Base-by-base conservation (phyloP, 1,140 invertebrate species). In the Apis laboriosa region DNA sequence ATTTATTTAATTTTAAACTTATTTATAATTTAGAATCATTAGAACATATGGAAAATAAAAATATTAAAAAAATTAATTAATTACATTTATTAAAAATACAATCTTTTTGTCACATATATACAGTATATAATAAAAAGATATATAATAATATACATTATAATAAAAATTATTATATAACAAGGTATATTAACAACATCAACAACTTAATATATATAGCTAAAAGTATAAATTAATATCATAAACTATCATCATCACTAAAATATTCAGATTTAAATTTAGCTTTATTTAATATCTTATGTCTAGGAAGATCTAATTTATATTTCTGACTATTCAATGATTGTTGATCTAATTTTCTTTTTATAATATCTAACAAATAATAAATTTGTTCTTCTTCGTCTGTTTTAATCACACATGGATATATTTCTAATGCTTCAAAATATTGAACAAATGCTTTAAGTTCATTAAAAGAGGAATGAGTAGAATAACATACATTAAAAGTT, bases 401-500 rank as follows among this genome's bases (percentile, higher is more conserved):
- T 56, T 89, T 93, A 90, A 90, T 84, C 9, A 95, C 95, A 89
- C 95, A 95, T 5, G 95, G 92, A 87, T 94, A 90, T 77, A 96
- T 90, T 53, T 93, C 84, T 51, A 91, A 90, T n/a, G 95, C 95
- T 67, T 94, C 90, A 70, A 96, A 93, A 90, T 95, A 95, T 68
- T 93, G 79, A 51, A 96, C 85, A 86, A 96, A 95, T 58, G 92
- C 92, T 61, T 90, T 90, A 3, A 96, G 88, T 92, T 96, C 96
- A 49, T 93, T 86, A 68, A 94, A 94, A 61, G 96, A 96, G 43
- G 95, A 95, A 89, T 97, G 96, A 19, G 94, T 95, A 3, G 96
- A 95, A 85, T 96, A 96, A 88, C 96, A 97, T 9, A 96, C 94
- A 81, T 95, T 94, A 58, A 92, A 90, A 9, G 83, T 90, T 56